phyloP scores from a whole-genome alignment of 2,888 invertebrate species.

The Chironomus tentans region DNA sequence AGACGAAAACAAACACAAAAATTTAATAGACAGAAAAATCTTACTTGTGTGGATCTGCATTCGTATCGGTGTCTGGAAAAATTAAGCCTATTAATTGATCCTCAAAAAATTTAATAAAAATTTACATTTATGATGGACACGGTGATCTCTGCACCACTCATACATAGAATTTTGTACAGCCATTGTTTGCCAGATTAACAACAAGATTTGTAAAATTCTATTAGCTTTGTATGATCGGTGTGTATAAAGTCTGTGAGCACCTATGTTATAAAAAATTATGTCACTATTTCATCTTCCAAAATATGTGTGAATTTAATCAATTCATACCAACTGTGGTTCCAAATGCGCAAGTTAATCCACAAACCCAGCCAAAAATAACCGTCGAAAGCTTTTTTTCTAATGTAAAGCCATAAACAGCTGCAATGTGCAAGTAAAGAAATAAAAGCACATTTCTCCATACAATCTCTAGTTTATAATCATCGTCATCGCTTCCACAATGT shows the following conservation, averaged over 20 bases:
- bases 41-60: constrained; percentile 82
- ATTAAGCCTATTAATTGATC: too few relatives aligned
- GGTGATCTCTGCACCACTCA: constrained; percentile 6
- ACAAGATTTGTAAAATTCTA: constrained; percentile 56
- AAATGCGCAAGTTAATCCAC: neutral
- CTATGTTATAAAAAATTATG: constrained; percentile 33
- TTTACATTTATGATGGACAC: constrained; percentile 79
- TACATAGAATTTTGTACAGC: constrained; percentile 48
- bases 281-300: too few relatives aligned
- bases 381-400: neutral
- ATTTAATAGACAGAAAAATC: too few relatives aligned
- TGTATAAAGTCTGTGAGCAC: constrained; percentile 72
- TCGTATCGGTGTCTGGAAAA: constrained; percentile 59
- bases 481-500: neutral
- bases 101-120: too few relatives aligned
- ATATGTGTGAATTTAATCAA: too few relatives aligned
- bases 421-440: constrained; percentile 1
- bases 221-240: constrained; percentile 68
- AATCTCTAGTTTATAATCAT: constrained; percentile 1
- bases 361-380: neutral
- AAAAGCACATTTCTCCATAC: constrained; percentile 16
- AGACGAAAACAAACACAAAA: too few relatives aligned
- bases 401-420: constrained; percentile 7
- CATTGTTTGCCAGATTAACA: constrained; percentile 64
- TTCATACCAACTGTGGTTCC: neutral